Conservation (phyloP, 2,888 invertebrate species). For the Ditula angustiorana region DNA sequence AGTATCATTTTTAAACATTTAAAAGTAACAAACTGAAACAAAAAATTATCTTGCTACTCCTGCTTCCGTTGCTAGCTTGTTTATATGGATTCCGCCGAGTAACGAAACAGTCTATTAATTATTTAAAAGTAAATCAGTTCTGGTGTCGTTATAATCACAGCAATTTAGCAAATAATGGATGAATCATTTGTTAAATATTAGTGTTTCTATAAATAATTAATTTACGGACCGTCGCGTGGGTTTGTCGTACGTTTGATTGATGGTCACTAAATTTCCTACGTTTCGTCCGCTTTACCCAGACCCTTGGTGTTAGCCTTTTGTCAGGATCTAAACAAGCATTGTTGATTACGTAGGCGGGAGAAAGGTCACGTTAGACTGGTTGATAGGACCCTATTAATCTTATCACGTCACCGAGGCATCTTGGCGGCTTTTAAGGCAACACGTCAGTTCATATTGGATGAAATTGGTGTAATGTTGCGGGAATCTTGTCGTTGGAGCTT, state of each 20-base stretch:
- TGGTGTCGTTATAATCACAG: not conserved
- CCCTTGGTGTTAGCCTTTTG: not conserved
- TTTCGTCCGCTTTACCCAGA: constrained; percentile 1
- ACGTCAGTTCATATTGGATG: constrained; percentile 21
- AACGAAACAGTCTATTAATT: no score
- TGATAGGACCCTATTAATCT: constrained; percentile 13
- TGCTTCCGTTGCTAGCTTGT: no score
- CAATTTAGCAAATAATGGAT: not conserved
- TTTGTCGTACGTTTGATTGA: constrained; percentile 25
- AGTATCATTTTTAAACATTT: no score
- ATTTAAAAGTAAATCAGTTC: no score
- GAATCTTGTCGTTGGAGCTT: not conserved
- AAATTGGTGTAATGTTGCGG: constrained; percentile 14
- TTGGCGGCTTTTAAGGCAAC: constrained; percentile 26
- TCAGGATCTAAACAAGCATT: not conserved
- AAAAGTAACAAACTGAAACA: no score
- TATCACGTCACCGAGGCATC: constrained; percentile 24
- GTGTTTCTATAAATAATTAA: constrained; percentile 16
- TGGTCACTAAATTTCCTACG: constrained; percentile 14
- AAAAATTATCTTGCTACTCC: no score
- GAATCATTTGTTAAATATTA: not conserved
- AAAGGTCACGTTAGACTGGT: constrained; percentile 4
- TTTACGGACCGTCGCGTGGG: constrained; percentile 13
- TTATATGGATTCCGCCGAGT: no score
- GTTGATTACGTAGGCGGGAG: not conserved